Evolutionary conservation across 2,797 vertebrate species (phyloP), one percentile per base, ranked within the genome.

Genomic region (Petrocephalus sullivani): DNA sequence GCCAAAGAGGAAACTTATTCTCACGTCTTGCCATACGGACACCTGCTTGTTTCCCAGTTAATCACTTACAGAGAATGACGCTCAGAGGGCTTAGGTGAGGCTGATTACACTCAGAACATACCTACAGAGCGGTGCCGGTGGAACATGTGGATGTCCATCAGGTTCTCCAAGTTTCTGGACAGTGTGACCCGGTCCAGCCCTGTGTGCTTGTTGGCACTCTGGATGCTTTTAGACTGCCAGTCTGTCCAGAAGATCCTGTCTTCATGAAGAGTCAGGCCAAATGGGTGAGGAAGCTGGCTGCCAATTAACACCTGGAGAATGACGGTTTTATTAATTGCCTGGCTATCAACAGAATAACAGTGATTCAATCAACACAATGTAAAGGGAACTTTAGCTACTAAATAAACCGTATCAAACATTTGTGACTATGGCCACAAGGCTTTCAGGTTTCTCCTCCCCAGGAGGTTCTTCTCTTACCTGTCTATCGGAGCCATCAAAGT

Each of bases 91-190:
- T 37, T 16, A 28, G 16, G 75, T 37, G 23, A 19, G 21, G 33
- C 2, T 3, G n/a, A 57, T 8, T 1, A 19, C 33, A 12, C 4
- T 49, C 12, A 19, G 14, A 12, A 10, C 87, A n/a, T 92, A 98
- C 98, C 97, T 93, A 95, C 94, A 49, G 96, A 94, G 0, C 98
- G 95, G 75, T 95, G 96, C 14, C 95, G 95, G 92, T 99, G 97
- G 94, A 99, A 99, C 95, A 99, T 97, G 56, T 99, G 98, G 89
- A 99, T 99, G 94, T 99, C 98, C 98, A 99, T 99, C 89, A 99
- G 97, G 92, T 99, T 99, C 93, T 99, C 98, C 92, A 99, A 94
- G 92, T 99, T 99, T 91, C 98, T 97, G 0, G 96, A 96, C 87
- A 99, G 94, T 0, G 96, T 97, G 90, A 95, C 94, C 56, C 97